A percentile compares a stretch with the other conserved stretches of the same genome.
phyloP scores from a whole-genome alignment of 2,888 invertebrate species.

The Cenopis cana region DNA sequence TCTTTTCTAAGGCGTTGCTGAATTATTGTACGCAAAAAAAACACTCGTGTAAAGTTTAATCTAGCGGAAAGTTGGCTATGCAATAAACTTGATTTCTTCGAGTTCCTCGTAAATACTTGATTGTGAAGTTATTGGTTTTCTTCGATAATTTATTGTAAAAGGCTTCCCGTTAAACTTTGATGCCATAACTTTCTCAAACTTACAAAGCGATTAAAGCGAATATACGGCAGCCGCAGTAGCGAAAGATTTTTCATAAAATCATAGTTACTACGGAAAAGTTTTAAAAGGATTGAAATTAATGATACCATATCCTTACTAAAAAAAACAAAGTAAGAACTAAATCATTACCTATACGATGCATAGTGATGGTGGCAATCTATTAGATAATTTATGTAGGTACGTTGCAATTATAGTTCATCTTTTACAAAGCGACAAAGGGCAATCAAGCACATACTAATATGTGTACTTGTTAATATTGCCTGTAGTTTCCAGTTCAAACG shows the following conservation, averaged over 20 bases:
- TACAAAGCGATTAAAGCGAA: slow-evolving; percentile 22
- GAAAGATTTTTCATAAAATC: slow-evolving; percentile 14
- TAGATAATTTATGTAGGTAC: too few species aligned
- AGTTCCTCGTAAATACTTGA: slow-evolving; percentile 43
- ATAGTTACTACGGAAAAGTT: slow-evolving; percentile 2
- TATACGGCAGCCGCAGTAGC: slow-evolving; percentile 9
- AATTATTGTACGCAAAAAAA: not conserved
- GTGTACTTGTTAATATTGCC: not conserved
- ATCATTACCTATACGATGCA: too few species aligned
- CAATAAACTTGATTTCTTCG: slow-evolving; percentile 35
- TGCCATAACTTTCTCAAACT: slow-evolving; percentile 27
- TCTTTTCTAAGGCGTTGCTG: not conserved
- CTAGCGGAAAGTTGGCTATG: slow-evolving; percentile 16
- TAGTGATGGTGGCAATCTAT: too few species aligned
- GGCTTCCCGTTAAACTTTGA: slow-evolving; percentile 26
- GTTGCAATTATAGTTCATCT: too few species aligned
- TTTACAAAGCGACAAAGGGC: not conserved
- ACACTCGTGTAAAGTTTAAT: slow-evolving; percentile 8
- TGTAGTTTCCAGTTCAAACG: not conserved
- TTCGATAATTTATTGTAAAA: slow-evolving; percentile 38
- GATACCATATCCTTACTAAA: too few species aligned
- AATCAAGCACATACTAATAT: not conserved
- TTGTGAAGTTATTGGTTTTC: slow-evolving; percentile 38
- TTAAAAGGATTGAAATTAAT: slow-evolving; percentile 11
- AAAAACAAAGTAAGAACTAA: too few species aligned